Evolutionary conservation across 2,888 invertebrate species (phyloP).

Genomic region (Ectropis crepuscularia): DNA sequence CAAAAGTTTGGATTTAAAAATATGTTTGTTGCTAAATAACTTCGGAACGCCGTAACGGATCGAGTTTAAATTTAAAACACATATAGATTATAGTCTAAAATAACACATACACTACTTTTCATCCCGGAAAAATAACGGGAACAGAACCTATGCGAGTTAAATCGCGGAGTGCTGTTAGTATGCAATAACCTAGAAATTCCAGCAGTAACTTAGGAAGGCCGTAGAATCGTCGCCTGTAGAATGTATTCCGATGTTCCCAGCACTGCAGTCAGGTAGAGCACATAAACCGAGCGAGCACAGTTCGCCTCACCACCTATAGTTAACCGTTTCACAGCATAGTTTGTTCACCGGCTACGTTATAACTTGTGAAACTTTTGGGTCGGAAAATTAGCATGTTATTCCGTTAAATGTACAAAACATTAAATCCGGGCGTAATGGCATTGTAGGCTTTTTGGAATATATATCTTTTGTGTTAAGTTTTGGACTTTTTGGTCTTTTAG

Average conservation of each 20-base stretch:
- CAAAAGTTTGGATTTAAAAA: too few species aligned
- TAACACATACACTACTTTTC: too few species aligned
- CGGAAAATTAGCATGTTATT: conserved; percentile 49
- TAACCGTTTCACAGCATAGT: conserved; percentile 22
- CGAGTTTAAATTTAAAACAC: too few species aligned
- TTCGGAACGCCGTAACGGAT: too few species aligned
- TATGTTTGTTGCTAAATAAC: too few species aligned
- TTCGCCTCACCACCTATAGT: conserved; percentile 17
- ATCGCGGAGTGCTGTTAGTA: too few species aligned
- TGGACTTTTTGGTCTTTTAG: neutral
- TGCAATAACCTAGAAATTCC: too few species aligned
- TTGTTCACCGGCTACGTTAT: conserved; percentile 31
- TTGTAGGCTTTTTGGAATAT: conserved; percentile 28
- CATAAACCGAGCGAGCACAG: conserved; percentile 14
- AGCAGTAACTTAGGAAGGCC: neutral
- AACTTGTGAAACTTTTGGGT: conserved; percentile 49
- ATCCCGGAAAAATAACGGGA: too few species aligned
- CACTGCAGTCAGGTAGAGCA: conserved; percentile 8
- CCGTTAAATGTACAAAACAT: conserved; percentile 41
- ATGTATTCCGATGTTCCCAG: too few species aligned
- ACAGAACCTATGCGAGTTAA: too few species aligned
- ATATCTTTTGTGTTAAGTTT: conserved; percentile 11
- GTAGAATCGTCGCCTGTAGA: neutral
- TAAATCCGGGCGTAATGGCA: conserved; percentile 44
- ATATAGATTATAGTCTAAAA: too few species aligned